Conservation (phyloP, 2,888 invertebrate species). For the Helicoverpa assulta region DNA sequence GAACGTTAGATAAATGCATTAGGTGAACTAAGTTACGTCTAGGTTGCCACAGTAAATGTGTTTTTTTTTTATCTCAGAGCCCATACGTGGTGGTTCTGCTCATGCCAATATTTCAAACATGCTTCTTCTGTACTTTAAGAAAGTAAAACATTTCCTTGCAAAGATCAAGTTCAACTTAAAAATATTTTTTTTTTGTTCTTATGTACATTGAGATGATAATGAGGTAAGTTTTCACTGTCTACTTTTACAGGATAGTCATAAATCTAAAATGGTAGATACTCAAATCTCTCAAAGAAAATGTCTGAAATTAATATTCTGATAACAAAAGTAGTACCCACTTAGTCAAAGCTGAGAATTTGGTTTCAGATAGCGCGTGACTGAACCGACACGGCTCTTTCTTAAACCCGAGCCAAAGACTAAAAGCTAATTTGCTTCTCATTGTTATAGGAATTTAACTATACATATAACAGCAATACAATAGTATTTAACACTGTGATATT, state of each 20-base stretch:
- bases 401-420: constrained; percentile 11
- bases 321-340: constrained; percentile 14
- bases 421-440: too few relatives aligned
- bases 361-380: constrained; percentile 21
- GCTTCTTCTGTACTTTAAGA: neutral
- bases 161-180: neutral
- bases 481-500: too few relatives aligned
- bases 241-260: too few relatives aligned
- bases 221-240: too few relatives aligned
- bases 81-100: neutral
- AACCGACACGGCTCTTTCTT: constrained; percentile 29
- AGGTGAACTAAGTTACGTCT: neutral
- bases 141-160: neutral
- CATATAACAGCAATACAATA: too few relatives aligned
- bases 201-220: too few relatives aligned
- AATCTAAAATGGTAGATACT: neutral
- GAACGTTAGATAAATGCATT: constrained; percentile 8
- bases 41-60: neutral
- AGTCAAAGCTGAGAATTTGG: constrained; percentile 1
- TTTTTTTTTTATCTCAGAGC: neutral
- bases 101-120: too few relatives aligned
- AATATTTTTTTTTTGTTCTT: too few relatives aligned
- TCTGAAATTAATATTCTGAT: constrained; percentile 25
- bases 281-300: constrained; percentile 1
- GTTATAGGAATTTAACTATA: too few relatives aligned